Evolutionary conservation across 2,888 invertebrate genomes (phyloP), one percentile per base, ranked within the genome.

Genomic region (Caenorhabditis imperialis): DNA sequence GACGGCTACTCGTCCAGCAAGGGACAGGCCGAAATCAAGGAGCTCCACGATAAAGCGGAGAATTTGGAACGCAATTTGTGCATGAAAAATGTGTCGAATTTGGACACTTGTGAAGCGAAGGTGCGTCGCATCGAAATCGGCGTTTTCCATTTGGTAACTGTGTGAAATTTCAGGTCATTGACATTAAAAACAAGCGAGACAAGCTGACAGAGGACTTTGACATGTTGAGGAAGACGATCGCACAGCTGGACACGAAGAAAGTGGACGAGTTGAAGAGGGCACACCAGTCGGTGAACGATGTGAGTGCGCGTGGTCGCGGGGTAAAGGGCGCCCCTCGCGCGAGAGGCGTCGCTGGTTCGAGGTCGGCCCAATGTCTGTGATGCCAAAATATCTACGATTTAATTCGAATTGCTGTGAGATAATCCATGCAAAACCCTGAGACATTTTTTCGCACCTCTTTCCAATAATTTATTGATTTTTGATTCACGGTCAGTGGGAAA

Each of bases 221-320:
- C 20, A 93, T 92, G 85, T 92, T 95, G 42, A 89, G 92, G 42
- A 90, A 92, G 58, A 93, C 95, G 18, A 96, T 99, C 85, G 91
- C 91, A 20, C 93, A 94, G 87, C 91, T 98, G 88, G 98, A 99
- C 89, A 92, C 93, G 85, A 94, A 95, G 90, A 98, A 98, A 89
- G 93, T 93, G 85, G 91, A 91, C 78, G 93, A 94, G 10, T 90
- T 98, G 16, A 90, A 92, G 58, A 90, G 92, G 58, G 97, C 98
- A 2, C 94, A 94, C 91, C 91, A 92, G 44, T 88, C 91, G 88
- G 95, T 99, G 0, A 95, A 95, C 88, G 91, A 91, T 85, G 90
- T 90, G 78, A 42, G 70, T 62, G 35, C 30, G 25, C 22, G 27
- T 55, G 50, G 65, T 20, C 40, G 22, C 50, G 40, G 60, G 75